phyloP scores from a whole-genome alignment of 2,113 vertebrate species.

The Numida meleagris region DNA sequence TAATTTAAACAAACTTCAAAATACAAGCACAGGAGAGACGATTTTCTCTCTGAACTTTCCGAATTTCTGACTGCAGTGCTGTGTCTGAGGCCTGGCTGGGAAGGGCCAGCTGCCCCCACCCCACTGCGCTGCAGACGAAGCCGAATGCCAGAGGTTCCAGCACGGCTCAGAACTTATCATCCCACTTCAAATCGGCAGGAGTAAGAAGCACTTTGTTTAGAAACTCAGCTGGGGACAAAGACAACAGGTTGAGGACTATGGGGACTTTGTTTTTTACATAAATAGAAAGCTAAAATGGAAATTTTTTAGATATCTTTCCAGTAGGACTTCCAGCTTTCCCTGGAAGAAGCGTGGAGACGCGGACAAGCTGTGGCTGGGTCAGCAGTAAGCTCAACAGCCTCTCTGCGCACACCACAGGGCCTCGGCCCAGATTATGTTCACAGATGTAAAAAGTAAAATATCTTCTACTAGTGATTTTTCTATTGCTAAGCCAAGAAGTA shows the following conservation, averaged over 20 bases:
- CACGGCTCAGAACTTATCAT: background rate
- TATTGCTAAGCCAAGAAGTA: background rate
- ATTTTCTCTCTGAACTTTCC: background rate
- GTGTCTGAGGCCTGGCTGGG: conserved; percentile 1
- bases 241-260: background rate
- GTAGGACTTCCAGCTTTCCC: background rate
- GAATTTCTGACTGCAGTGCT: background rate
- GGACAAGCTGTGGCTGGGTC: accelerated
- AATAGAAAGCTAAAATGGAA: background rate
- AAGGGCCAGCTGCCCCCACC: background rate
- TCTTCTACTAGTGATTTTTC: background rate
- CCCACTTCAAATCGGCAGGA: background rate
- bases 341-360: accelerated
- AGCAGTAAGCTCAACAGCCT: accelerated
- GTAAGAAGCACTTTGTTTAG: background rate
- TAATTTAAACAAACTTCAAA: too few relatives aligned
- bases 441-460: too few relatives aligned
- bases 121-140: background rate
- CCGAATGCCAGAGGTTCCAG: background rate
- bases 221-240: background rate
- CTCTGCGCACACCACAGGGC: background rate
- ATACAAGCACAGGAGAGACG: background rate
- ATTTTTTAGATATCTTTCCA: background rate
- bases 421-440: background rate
- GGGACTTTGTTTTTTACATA: background rate